Conservation (phyloP, 2,113 vertebrate species). For the Trachemys scripta region DNA sequence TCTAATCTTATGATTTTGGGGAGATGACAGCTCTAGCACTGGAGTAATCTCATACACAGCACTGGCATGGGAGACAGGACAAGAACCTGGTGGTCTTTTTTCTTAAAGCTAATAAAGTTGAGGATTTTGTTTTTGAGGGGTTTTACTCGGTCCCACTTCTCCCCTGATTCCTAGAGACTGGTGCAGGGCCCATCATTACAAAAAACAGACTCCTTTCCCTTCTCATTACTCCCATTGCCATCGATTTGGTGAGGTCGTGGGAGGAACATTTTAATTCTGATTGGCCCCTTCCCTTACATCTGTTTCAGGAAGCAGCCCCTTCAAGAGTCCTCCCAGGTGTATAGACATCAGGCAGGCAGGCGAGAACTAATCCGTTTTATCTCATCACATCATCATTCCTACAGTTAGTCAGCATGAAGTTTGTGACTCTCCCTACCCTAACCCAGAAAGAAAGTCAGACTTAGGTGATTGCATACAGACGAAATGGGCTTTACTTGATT, state of each 20-base stretch:
- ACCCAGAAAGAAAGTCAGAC: slow-evolving; percentile 33
- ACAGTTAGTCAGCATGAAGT: neutral
- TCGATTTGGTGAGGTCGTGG: neutral
- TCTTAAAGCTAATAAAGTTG: neutral
- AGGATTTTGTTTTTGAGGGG: neutral
- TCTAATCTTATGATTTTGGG: neutral
- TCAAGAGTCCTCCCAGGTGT: neutral
- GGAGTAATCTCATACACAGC: neutral
- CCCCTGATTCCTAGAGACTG: neutral
- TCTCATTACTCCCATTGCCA: neutral
- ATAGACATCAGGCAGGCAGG: neutral
- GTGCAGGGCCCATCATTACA: rapidly evolving
- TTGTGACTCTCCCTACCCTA: slow-evolving; percentile 53
- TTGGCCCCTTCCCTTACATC: neutral
- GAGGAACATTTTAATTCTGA: neutral
- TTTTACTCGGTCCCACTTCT: neutral
- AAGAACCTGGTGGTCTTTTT: neutral
- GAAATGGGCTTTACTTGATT: slow-evolving; percentile 59
- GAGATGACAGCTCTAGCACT: neutral
- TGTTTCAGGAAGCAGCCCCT: neutral
- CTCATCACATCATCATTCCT: neutral
- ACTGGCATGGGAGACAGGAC: neutral
- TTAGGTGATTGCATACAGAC: neutral
- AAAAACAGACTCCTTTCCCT: neutral
- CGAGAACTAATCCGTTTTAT: neutral